A percentile compares a stretch with the other conserved stretches of the same genome.
These are phyloP conservation scores for Mnemiopsis leidyi DNA, from an alignment of 37 sponge, comb jelly and placozoan species.

Conservation along the genomic window DNA sequence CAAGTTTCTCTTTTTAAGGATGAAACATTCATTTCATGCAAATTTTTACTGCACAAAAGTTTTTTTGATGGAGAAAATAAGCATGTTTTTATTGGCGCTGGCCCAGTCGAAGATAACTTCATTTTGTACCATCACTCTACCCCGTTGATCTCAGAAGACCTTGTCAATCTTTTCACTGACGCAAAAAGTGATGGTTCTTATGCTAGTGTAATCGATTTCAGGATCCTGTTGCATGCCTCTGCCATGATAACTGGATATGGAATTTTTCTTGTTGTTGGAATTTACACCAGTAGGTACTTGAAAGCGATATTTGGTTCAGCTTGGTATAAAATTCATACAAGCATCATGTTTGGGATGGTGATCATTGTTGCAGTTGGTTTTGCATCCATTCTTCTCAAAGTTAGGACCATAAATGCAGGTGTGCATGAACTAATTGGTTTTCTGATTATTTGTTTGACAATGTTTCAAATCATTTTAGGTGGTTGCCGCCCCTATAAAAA, in stretches of 20 bases:
- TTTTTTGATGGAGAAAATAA: neutral
- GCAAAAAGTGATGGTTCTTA: neutral
- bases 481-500: conserved; percentile 40
- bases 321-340: conserved; percentile 51
- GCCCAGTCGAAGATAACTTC: conserved; percentile 7
- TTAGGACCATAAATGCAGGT: neutral
- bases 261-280: conserved; percentile 38
- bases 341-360: conserved; percentile 22
- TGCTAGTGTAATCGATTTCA: conserved; percentile 7
- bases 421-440: conserved; percentile 49
- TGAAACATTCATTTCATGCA: neutral
- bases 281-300: conserved; percentile 35
- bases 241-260: conserved; percentile 64
- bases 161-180: neutral
- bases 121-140: conserved; percentile 38
- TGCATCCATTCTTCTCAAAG: neutral
- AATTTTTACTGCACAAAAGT: conserved; percentile 40
- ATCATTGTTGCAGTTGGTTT: conserved; percentile 48
- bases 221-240: conserved; percentile 54
- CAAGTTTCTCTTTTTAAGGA: neutral
- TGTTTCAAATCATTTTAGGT: conserved; percentile 27
- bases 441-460: neutral
- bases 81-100: conserved; percentile 31
- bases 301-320: conserved; percentile 8
- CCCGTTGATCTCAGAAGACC: neutral